These are phyloP conservation scores for Hemicrepidius hirtus DNA, from an alignment of 2,888 invertebrate genomes.

Conservation along the genomic window DNA sequence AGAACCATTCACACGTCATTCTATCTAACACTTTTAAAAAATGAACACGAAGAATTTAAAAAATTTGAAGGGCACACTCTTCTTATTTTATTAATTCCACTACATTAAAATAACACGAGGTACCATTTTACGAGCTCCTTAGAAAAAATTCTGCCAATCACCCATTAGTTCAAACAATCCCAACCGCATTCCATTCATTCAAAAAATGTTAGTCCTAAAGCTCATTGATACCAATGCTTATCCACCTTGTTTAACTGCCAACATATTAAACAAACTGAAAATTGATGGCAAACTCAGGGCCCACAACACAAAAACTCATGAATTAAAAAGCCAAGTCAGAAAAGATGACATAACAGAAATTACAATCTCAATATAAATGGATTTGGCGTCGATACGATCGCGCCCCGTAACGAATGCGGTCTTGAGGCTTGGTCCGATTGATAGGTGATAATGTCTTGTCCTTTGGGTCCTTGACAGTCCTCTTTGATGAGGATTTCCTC, in stretches of 20 bases:
- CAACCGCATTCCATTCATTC: slow-evolving; percentile 20
- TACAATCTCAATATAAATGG: slow-evolving; percentile 71
- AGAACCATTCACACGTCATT: no score
- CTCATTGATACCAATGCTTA: slow-evolving; percentile 9
- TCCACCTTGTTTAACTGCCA: slow-evolving; percentile 1
- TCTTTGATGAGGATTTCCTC: slow-evolving; percentile 69
- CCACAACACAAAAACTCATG: slow-evolving; percentile 33
- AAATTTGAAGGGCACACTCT: no score
- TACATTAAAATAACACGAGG: background rate
- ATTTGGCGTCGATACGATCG: slow-evolving; percentile 69
- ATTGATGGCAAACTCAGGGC: slow-evolving; percentile 9
- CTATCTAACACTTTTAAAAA: no score
- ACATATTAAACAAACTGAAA: slow-evolving; percentile 14
- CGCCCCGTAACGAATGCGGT: slow-evolving; percentile 65
- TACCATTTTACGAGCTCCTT: background rate
- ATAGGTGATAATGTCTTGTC: slow-evolving; percentile 68
- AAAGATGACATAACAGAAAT: slow-evolving; percentile 69
- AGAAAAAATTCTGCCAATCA: slow-evolving; percentile 13
- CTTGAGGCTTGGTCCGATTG: slow-evolving; percentile 64
- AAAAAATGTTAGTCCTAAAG: background rate
- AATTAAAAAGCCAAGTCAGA: slow-evolving; percentile 59
- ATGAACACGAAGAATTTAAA: no score
- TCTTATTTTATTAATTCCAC: background rate
- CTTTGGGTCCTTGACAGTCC: slow-evolving; percentile 63
- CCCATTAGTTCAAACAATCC: slow-evolving; percentile 17